Conservation (phyloP, 1,140 invertebrate genomes). For the Polypedilum vanderplanki region DNA sequence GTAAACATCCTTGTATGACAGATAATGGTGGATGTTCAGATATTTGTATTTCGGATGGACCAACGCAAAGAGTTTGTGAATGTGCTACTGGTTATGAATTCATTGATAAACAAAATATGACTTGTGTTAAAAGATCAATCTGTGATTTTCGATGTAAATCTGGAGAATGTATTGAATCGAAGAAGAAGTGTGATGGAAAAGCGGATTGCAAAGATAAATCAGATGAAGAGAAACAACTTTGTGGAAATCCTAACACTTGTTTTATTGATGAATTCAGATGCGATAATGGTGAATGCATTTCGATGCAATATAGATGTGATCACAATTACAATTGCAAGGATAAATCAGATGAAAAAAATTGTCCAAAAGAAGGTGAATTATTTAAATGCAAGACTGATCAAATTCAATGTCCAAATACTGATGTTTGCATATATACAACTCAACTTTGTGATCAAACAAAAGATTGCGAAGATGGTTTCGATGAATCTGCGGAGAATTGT, state of each 20-base stretch:
- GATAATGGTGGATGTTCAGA: conserved; percentile 66
- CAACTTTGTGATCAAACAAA: conserved; percentile 56
- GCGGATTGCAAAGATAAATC: conserved; percentile 58
- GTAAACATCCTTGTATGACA: conserved; percentile 52
- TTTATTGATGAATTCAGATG: conserved; percentile 53
- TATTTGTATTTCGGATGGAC: conserved; percentile 51
- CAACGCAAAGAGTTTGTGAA: conserved; percentile 45
- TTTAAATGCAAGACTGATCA: conserved; percentile 45
- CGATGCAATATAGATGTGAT: conserved; percentile 57
- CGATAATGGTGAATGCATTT: conserved; percentile 47
- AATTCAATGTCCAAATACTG: conserved; percentile 81
- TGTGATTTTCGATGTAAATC: conserved; percentile 51
- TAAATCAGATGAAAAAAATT: conserved; percentile 66
- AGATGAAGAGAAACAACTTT: conserved; percentile 58
- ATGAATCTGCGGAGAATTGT: conserved; percentile 54
- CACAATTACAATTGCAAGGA: conserved; percentile 65
- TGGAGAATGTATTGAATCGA: conserved; percentile 56
- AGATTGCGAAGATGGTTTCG: conserved; percentile 59
- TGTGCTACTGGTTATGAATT: conserved; percentile 55
- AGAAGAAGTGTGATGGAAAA: conserved; percentile 61
- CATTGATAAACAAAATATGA: conserved; percentile 44
- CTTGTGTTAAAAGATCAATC: conserved; percentile 46
- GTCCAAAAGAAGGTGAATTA: conserved; percentile 42
- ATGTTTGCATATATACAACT: conserved; percentile 55
- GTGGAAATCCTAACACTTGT: conserved; percentile 45